Evolutionary conservation across 2,797 vertebrate species (phyloP), one percentile per base, ranked within the genome.

Genomic region (Anniella stebbinsi): DNA sequence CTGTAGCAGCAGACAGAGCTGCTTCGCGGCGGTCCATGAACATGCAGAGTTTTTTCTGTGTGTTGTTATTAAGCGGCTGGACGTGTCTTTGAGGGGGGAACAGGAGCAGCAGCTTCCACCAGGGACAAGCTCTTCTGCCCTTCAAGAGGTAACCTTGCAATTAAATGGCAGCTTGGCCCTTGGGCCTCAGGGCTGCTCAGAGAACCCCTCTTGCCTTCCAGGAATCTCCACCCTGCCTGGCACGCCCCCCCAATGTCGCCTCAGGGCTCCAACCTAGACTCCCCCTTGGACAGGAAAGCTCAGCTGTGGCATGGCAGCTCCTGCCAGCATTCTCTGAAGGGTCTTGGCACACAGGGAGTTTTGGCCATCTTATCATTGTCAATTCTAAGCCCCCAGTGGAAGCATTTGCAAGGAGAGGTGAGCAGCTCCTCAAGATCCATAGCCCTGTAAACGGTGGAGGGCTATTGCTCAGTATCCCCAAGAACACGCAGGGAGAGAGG

Each of bases 11-110:
- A 60, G 94, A 28, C 95, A 96, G 95, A 95, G 95, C 90, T 48
- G 92, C 95, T 96, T 96, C 94, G 94, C 96, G 93, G 93, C n/a
- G n/a, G n/a, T 93, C 96, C 96, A 96, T 95, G 94, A 96, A 96
- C 94, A 95, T 94, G 89, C 84, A 81, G 92, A 90, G 88, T 94
- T 4, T 94, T 97, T 93, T 94, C 88, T 95, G 90, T 92, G 91
- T 95, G 92, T 96, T 87, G 91, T 95, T 95, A 86, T 95, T 4
- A 92, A 92, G 92, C 87, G 87, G 86, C 21, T 28, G 0, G 41
- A 33, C 57, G 28, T 25, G 23, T 41, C 76, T 30, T 4, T 0
- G 3, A 5, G 30, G 48, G 2, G 5, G 30, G 51, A 80, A 13
- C 7, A 33, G 48, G 30, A 10, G 17, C 48, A n/a, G 33, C 33